Base-by-base conservation (phyloP, 2,113 vertebrate genomes). In the Ammospiza nelsoni region DNA sequence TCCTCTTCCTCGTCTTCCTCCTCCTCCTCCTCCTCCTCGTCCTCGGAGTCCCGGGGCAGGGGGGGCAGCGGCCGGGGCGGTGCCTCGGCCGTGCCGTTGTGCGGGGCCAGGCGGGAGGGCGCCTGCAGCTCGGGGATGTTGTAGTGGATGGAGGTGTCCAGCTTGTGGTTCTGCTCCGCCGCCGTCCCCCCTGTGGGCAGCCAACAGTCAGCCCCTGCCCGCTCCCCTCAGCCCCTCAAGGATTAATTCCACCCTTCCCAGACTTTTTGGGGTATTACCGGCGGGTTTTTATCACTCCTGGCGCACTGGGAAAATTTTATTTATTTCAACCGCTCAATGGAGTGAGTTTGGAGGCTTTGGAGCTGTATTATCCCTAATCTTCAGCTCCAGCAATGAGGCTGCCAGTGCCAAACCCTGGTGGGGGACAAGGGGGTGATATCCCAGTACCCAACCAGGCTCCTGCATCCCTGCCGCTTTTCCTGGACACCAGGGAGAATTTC, bases 111-210 rank as follows among this genome's bases (percentile, higher is more conserved):
- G 71, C 98, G 95, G 90, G 85, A 90, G 29, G 98, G 92, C 12
- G 98, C 97, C 97, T 99, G 99, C 77, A 99, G 98, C 98, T 99
- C 99, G 0, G 99, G 99, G 98, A 99, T 99, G 99, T 99, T 99
- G 98, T 99, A 99, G 97, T 99, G 99, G 95, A 99, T 98, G 9
- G 99, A 98, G 3, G 99, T 91, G 69, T 99, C 99, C 4, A 98
- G 97, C 28, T 98, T 98, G 96, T 99, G 99, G 93, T 98, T 99
- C 84, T 99, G 98, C 91, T 99, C 99, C 0, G 98, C 98, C 4
- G 97, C 79, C 5, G 97, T 77, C 9, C 95, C 98, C 77, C 98
- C 99, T 99, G 87, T 7, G 43, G 57, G 81, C 44, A 65, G n/a
- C 31, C 7, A 44, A 44, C 37, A 2, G 9, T 96, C 83, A 95